Evolutionary conservation across 2,888 invertebrate genomes (phyloP).

Genomic region (Drosophila greeni): DNA sequence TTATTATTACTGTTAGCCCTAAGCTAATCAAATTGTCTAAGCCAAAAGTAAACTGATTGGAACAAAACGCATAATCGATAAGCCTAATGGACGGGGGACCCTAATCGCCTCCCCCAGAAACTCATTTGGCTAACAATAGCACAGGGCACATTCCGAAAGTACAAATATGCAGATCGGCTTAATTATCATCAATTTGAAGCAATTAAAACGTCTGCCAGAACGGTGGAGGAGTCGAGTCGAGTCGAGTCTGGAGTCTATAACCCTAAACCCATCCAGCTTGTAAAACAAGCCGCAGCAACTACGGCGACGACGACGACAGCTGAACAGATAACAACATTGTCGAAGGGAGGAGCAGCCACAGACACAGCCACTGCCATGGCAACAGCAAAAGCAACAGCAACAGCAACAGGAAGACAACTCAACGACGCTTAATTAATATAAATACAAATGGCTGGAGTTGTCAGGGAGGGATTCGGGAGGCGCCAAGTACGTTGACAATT

Average conservation of each 20-base stretch:
- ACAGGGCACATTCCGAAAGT: constrained; percentile 44
- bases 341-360: constrained; percentile 42
- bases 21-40: constrained; percentile 42
- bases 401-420: constrained; percentile 56
- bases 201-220: constrained; percentile 67
- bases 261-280: constrained; percentile 63
- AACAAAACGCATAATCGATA: constrained; percentile 68
- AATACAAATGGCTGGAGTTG: constrained; percentile 57
- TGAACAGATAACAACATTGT: constrained; percentile 66
- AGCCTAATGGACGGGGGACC: constrained; percentile 35
- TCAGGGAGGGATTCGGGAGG: constrained; percentile 21
- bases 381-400: constrained; percentile 38
- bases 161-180: constrained; percentile 74
- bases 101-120: constrained; percentile 30
- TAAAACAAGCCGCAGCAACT: constrained; percentile 62
- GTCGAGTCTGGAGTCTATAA: constrained; percentile 21
- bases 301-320: constrained; percentile 67
- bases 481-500: constrained; percentile 67
- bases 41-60: constrained; percentile 32
- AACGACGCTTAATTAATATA: constrained; percentile 73
- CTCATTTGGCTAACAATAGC: constrained; percentile 50
- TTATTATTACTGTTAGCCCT: not conserved
- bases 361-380: constrained; percentile 4
- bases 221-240: constrained; percentile 14
- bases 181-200: constrained; percentile 74